A percentile compares a stretch with the other conserved stretches of the same genome.
These are phyloP conservation scores for Leptinotarsa juncta DNA, from an alignment of 2,888 invertebrate genomes.

Conservation along the genomic window DNA sequence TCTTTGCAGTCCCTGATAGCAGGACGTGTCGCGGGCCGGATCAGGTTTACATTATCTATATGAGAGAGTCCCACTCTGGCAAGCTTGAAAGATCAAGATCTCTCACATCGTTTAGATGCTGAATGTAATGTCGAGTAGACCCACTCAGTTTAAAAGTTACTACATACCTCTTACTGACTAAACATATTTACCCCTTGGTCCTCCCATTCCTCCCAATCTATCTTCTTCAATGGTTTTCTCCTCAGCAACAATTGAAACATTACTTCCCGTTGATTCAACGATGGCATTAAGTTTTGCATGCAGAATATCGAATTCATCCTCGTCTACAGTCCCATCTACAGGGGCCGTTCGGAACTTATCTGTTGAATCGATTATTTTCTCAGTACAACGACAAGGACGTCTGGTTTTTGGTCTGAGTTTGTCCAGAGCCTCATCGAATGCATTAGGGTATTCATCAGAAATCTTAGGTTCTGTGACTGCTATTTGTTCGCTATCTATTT, in stretches of 20 bases:
- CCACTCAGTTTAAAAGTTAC: no score
- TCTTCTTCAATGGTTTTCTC: not conserved
- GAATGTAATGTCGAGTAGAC: no score
- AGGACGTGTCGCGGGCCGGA: no score
- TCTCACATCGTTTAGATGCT: no score
- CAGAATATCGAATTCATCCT: conserved; percentile 43
- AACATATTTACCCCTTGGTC: not conserved
- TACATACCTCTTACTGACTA: no score
- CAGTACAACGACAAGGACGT: conserved; percentile 9
- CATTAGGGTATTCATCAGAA: not conserved
- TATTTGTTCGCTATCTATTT: not conserved
- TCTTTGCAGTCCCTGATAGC: no score
- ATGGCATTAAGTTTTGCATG: conserved; percentile 51
- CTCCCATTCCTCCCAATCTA: not conserved
- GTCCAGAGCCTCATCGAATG: not conserved
- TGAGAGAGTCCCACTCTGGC: no score
- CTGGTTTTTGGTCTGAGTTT: conserved; percentile 22
- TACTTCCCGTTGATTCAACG: conserved; percentile 48
- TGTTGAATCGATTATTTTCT: not conserved
- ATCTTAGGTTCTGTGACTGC: not conserved
- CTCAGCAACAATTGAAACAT: conserved; percentile 23
- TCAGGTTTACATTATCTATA: no score
- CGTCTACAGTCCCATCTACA: conserved; percentile 25
- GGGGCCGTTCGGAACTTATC: conserved; percentile 34
- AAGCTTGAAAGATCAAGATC: no score